Evolutionary conservation across 37 sponge, comb jelly and placozoan genomes (phyloP), one percentile per base, ranked within the genome.

Genomic region (Hormiphora californensis): DNA sequence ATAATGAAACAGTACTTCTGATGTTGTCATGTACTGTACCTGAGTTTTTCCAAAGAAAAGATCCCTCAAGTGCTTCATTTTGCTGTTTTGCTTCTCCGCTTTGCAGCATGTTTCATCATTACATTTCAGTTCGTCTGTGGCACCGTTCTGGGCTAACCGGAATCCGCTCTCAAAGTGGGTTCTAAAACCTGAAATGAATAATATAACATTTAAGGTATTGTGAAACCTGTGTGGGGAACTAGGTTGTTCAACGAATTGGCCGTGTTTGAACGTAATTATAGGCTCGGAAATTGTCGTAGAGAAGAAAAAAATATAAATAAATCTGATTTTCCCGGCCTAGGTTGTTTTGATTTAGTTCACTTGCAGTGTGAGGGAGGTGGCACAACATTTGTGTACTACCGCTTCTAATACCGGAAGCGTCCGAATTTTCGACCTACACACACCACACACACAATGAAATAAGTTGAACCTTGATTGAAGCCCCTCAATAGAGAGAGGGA

Each of bases 11-110:
- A n/a, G n/a, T n/a, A n/a, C n/a, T n/a, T n/a, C n/a, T n/a, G n/a
- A n/a, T n/a, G n/a, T n/a, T n/a, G n/a, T n/a, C n/a, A n/a, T n/a
- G n/a, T n/a, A n/a, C 22, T 31, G 4, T 5, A 65, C 67, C 67
- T 65, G 67, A 36, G 67, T 65, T 65, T 65, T 65, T 38, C 67
- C 67, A 65, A 65, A 65, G 67, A 65, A 36, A 2, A 65, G 67
- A 19, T 65, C 67, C 37, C 35, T 65, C 38, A 65, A 28, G 19
- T 65, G 67, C 67, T 65, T 65, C 38, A 65, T 36, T 28, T 65
- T 65, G 67, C 67, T 65, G 67, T 38, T 65, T 38, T 65, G 32
- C 38, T 28, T 65, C 4, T 65, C 67, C 4, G 67, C 32, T 17
- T 65, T 65, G 37, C 67, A 65, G 67, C 67, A 65, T 11, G 67